A percentile compares a stretch with the other conserved stretches of the same genome.
Conservation (phyloP, 2,888 invertebrate species). For the Trachelus iudaicus region DNA sequence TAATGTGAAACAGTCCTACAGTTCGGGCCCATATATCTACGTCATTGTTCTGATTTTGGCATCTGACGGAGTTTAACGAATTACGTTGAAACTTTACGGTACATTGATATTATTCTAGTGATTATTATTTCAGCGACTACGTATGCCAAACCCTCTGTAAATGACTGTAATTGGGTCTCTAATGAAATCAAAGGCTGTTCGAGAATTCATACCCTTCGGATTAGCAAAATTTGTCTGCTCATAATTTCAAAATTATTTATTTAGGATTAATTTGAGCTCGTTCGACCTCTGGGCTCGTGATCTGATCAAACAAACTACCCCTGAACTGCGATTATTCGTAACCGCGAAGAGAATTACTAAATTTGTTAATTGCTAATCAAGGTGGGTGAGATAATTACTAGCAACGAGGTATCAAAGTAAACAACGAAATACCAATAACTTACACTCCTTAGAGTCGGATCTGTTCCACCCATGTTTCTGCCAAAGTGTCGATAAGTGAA, state of each 20-base stretch:
- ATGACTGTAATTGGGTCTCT: background rate
- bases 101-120: background rate
- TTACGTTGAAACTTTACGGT: background rate
- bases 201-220: background rate
- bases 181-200: background rate
- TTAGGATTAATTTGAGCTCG: background rate
- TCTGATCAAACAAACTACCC: background rate
- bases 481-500: background rate
- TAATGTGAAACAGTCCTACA: background rate
- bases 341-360: background rate
- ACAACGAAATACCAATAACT: background rate
- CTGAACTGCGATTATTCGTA: background rate
- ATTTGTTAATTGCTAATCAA: background rate
- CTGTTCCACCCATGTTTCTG: background rate
- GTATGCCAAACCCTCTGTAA: background rate
- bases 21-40: background rate
- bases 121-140: background rate
- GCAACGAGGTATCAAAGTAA: background rate
- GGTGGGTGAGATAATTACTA: background rate
- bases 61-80: background rate
- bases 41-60: background rate
- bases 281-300: background rate
- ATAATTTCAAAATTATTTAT: background rate
- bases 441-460: background rate
- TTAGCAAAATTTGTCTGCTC: background rate